Evolutionary conservation across 2,888 invertebrate species (phyloP), one percentile per base, ranked within the genome.

Genomic region (Punctoribates punctum): DNA sequence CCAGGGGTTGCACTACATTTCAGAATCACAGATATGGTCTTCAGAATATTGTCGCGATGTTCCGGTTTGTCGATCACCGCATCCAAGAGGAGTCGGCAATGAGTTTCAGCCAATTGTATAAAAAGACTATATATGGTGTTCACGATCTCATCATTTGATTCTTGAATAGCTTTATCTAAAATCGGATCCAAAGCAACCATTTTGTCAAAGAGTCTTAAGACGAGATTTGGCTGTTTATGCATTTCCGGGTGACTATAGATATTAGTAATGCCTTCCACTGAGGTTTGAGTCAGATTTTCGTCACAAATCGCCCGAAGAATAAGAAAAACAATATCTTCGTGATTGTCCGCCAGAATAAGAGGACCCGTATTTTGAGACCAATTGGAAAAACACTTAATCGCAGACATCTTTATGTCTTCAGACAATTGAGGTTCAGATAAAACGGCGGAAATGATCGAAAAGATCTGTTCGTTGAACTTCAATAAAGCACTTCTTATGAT

Each of bases 1-100:
- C 95, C 95, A 11, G 90, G 89, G 79, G 90, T 88, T 78, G 90
- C 90, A 62, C 93, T 91, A 82, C 93, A 93, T 76, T 89, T 88
- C 84, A 96, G 84, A 78, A 94, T 86, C 76, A 92, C 87, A 78
- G 89, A 88, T 0, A 95, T 87, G 62, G 94, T 83, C 77, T 88
- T 86, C 82, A 87, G 85, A 51, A 88, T 87, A 25, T 88, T 85
- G 79, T 87, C 85, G 25, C 86, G 86, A 46, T 86, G 83, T 60
- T 87, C 85, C 73, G 86, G 84, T 79, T 85, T 85, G 2, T 85
- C 84, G 34, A 85, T 82, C 1, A 88, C 81, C 76, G 86, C 86
- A 17, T 87, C 82, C 23, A 90, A 84, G 27, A 90, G 84, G 6
- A 85, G 81, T 54, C 86, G 84, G 62, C 90, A 87, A 84, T 93